These are phyloP conservation scores for Carabus problematicus DNA, from an alignment of 2,888 invertebrate species.

Conservation along the genomic window DNA sequence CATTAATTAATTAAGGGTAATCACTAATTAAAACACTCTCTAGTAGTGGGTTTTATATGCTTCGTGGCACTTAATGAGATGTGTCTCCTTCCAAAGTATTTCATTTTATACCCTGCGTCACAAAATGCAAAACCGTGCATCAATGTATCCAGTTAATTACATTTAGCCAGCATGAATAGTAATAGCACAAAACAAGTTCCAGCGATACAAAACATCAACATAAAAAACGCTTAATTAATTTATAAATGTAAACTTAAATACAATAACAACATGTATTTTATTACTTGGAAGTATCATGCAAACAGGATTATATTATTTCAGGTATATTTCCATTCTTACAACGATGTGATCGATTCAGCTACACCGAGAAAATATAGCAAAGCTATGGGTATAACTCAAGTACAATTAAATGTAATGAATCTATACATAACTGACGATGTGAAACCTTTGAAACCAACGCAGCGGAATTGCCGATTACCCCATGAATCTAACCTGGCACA, in stretches of 20 bases:
- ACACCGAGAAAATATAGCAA: neutral
- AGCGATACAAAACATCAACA: neutral
- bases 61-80: no score
- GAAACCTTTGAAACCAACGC: slow-evolving; percentile 47
- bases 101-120: no score
- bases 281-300: neutral
- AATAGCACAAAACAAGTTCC: neutral
- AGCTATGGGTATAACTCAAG: slow-evolving; percentile 24
- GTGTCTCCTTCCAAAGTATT: no score
- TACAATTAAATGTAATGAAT: slow-evolving; percentile 23
- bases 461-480: slow-evolving; percentile 53
- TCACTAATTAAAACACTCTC: no score
- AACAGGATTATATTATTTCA: slow-evolving; percentile 43
- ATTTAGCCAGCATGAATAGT: neutral
- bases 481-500: slow-evolving; percentile 51
- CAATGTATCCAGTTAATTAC: no score
- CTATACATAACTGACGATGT: slow-evolving; percentile 42
- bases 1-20: no score
- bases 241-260: neutral
- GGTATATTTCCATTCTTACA: slow-evolving; percentile 47
- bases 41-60: no score
- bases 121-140: no score
- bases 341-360: slow-evolving; percentile 49
- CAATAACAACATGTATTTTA: neutral
- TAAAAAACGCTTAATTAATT: neutral